Percentiles rank a stretch among this genome's conserved stretches.
phyloP scores from a whole-genome alignment of 2,113 vertebrate genomes.

The Phrynocephalus versicolor region DNA sequence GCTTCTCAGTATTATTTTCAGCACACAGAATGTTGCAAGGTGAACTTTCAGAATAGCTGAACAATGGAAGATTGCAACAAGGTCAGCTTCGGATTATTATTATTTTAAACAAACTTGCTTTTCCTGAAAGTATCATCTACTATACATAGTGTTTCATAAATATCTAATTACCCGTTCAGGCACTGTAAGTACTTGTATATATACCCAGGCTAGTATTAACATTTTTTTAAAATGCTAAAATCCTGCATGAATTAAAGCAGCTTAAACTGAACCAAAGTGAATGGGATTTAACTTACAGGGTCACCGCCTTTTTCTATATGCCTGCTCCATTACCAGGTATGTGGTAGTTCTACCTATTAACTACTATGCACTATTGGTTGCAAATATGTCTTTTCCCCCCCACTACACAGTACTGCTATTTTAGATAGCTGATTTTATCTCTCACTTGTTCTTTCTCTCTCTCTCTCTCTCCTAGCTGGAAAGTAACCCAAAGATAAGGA shows the following conservation, averaged over 20 bases:
- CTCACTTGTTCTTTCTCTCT: too few species aligned
- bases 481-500: slow-evolving; percentile 61
- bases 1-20: background rate
- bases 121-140: background rate
- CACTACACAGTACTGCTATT: slow-evolving; percentile 57
- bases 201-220: slow-evolving; percentile 11
- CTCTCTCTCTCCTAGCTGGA: slow-evolving; percentile 32
- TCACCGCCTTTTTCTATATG: slow-evolving; percentile 36
- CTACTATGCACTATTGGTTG: slow-evolving; percentile 35
- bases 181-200: background rate
- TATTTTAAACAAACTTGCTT: background rate
- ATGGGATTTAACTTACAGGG: background rate
- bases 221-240: background rate
- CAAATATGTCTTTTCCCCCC: slow-evolving; percentile 33
- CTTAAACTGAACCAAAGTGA: background rate
- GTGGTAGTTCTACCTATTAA: slow-evolving; percentile 5
- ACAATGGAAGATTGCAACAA: background rate
- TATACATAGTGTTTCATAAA: background rate
- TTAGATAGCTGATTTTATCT: slow-evolving; percentile 52
- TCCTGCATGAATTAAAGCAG: background rate
- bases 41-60: background rate
- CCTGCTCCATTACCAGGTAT: slow-evolving; percentile 27
- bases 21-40: background rate
- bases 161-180: background rate
- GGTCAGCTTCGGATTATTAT: background rate